Percentiles rank a stretch among this genome's conserved stretches.
Evolutionary conservation across 1,140 invertebrate genomes (phyloP).

Genomic region (Anagrus nilaparvatae): DNA sequence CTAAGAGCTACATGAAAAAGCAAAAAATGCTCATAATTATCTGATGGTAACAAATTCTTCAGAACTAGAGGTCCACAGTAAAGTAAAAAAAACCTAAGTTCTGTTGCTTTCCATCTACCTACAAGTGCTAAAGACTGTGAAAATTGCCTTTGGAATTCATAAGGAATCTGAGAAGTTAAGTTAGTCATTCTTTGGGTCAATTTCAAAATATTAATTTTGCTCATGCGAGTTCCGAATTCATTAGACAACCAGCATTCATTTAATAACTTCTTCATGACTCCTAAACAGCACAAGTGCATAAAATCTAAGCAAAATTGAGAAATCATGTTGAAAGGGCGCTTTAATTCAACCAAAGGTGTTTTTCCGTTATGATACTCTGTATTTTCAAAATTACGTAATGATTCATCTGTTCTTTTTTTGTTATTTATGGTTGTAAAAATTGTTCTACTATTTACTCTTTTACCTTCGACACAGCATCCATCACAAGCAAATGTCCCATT

Average conservation of each 20-base stretch:
- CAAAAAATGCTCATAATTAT: conserved; percentile 12
- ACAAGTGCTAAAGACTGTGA: not conserved
- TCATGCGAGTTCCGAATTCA: not conserved
- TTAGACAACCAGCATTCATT: conserved; percentile 5
- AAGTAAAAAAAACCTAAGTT: conserved; percentile 11
- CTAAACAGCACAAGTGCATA: conserved; percentile 11
- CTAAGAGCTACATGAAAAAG: conserved; percentile 9
- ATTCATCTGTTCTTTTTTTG: too few relatives aligned
- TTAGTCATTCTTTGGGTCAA: conserved; percentile 6
- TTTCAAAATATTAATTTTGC: not conserved
- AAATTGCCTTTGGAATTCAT: conserved; percentile 8
- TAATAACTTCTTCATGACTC: conserved; percentile 12
- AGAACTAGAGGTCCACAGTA: conserved; percentile 13
- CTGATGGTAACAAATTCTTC: not conserved
- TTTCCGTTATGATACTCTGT: conserved; percentile 9
- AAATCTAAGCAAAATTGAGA: conserved; percentile 4
- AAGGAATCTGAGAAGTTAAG: conserved; percentile 9
- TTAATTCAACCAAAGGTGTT: conserved; percentile 4
- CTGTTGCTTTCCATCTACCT: conserved; percentile 12
- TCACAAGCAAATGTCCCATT: too few relatives aligned
- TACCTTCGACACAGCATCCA: too few relatives aligned
- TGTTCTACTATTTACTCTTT: too few relatives aligned
- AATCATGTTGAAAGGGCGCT: conserved; percentile 8
- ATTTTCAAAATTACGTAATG: conserved; percentile 5
- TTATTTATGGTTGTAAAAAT: too few relatives aligned